A percentile compares a stretch with the other conserved stretches of the same genome.
Evolutionary conservation across 2,797 vertebrate genomes (phyloP).

Genomic region (Smutsia gigantea): DNA sequence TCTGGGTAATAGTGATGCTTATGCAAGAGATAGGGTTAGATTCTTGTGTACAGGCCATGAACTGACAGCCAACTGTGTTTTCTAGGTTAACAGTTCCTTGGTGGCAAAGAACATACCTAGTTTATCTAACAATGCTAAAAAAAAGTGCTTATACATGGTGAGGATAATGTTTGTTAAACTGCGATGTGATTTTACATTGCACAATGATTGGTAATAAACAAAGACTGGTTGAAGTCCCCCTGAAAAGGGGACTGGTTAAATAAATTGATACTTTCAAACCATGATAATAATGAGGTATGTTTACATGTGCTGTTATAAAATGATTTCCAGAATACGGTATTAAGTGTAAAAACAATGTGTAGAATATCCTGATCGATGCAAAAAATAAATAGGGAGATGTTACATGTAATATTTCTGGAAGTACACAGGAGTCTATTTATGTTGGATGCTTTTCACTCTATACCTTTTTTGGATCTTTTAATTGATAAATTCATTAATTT

Average conservation of each 20-base stretch:
- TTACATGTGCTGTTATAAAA: constrained; percentile 28
- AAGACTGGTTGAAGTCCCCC: background rate
- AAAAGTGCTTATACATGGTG: background rate
- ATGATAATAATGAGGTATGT: background rate
- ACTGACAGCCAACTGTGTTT: background rate
- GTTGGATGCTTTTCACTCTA: background rate
- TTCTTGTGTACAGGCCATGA: background rate
- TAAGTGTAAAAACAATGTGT: background rate
- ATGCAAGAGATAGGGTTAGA: background rate
- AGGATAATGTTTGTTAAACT: constrained; percentile 15
- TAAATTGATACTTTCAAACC: constrained; percentile 9
- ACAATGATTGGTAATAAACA: background rate
- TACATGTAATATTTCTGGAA: background rate
- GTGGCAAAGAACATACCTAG: background rate
- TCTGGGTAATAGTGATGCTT: background rate
- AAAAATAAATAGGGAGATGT: background rate
- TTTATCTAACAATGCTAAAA: constrained; percentile 1
- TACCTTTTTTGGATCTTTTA: background rate
- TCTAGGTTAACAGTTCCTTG: background rate
- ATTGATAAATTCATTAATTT: background rate
- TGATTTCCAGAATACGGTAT: background rate
- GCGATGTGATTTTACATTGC: background rate
- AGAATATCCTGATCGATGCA: background rate
- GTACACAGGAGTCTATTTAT: background rate
- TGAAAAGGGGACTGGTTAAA: background rate